Percentiles rank a stretch among this genome's conserved stretches.
These are phyloP conservation scores for Tenebrio molitor DNA, from an alignment of 1,140 invertebrate species.

Conservation along the genomic window DNA sequence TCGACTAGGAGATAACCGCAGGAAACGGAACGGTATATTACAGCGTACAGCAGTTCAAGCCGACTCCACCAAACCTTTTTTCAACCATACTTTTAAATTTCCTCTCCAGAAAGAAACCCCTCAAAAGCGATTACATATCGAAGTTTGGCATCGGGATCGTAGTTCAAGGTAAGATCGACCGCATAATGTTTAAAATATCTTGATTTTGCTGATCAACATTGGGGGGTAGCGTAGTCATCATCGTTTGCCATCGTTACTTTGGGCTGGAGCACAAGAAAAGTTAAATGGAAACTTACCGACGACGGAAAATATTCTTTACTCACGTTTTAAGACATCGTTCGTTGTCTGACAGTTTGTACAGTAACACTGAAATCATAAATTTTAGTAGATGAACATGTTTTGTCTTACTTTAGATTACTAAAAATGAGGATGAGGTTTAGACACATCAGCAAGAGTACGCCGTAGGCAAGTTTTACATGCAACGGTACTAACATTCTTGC, in stretches of 20 bases:
- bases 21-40: conserved; percentile 60
- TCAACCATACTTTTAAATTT: conserved; percentile 69
- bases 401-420: neutral
- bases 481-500: too few relatives aligned
- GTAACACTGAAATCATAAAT: neutral
- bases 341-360: neutral
- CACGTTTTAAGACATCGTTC: neutral
- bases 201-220: neutral
- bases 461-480: too few relatives aligned
- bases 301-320: too few relatives aligned
- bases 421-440: neutral
- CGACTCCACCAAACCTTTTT: conserved; percentile 68
- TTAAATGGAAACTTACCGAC: too few relatives aligned
- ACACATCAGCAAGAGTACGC: neutral
- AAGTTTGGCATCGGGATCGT: conserved; percentile 70
- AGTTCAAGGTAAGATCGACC: conserved; percentile 68
- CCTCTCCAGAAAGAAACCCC: conserved; percentile 54
- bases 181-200: conserved; percentile 27
- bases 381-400: neutral
- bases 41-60: conserved; percentile 70
- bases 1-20: conserved; percentile 51
- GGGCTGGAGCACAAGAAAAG: too few relatives aligned
- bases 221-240: too few relatives aligned
- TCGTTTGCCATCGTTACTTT: too few relatives aligned
- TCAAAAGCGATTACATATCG: conserved; percentile 65